Percentiles rank a stretch among this genome's conserved stretches.
Evolutionary conservation across 2,888 invertebrate species (phyloP).

Genomic region (Spodoptera littoralis): DNA sequence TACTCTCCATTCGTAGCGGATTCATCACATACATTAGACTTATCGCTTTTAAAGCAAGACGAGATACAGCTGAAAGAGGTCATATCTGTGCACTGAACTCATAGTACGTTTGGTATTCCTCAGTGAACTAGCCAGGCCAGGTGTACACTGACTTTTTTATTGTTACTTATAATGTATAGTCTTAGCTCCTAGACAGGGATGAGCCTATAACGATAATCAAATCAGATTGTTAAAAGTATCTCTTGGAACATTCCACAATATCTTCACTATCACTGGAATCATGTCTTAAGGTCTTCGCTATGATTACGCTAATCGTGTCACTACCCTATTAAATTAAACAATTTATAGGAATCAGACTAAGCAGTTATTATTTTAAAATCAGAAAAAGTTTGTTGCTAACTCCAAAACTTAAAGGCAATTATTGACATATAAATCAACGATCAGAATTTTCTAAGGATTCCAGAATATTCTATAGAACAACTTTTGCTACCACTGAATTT

Average conservation of each 20-base stretch:
- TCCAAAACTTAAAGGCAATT: no score
- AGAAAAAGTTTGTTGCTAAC: no score
- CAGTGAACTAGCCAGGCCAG: no score
- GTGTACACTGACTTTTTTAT: no score
- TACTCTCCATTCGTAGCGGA: slow-evolving; percentile 20
- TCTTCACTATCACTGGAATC: slow-evolving; percentile 14
- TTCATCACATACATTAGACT: slow-evolving; percentile 41
- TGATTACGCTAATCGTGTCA: slow-evolving; percentile 13
- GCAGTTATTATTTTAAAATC: neutral
- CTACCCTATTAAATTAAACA: slow-evolving; percentile 18
- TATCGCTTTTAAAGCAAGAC: slow-evolving; percentile 28
- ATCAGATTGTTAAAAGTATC: slow-evolving; percentile 7
- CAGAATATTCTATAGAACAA: neutral
- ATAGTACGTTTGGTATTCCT: no score
- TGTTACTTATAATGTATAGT: no score
- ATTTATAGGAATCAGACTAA: slow-evolving; percentile 10
- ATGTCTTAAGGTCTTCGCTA: slow-evolving; percentile 7
- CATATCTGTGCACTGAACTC: slow-evolving; percentile 9
- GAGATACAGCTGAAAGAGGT: slow-evolving; percentile 26
- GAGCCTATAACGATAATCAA: no score
- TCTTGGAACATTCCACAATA: neutral
- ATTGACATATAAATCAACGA: no score
- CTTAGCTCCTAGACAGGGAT: no score
- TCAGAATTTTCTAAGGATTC: no score
- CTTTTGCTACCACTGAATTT: neutral